Percentiles rank a stretch among this genome's conserved stretches.
These are phyloP conservation scores for Terrapene triunguis DNA, from an alignment of 2,113 vertebrate species.

Conservation along the genomic window DNA sequence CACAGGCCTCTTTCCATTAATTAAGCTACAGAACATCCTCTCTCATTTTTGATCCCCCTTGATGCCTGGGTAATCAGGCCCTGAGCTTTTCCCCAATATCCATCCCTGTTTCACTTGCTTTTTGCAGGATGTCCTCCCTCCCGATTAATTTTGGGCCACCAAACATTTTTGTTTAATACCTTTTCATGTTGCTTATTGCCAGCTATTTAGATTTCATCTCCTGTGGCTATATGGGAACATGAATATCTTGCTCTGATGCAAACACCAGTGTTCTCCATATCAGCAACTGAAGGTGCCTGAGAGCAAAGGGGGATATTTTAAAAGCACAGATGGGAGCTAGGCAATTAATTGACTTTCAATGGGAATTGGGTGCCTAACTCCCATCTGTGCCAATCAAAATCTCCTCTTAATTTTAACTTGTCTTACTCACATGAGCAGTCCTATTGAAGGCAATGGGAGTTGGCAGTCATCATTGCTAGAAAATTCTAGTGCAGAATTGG, in stretches of 20 bases:
- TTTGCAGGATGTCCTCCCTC: slow-evolving; percentile 31
- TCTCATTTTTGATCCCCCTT: slow-evolving; percentile 28
- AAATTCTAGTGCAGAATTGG: background rate
- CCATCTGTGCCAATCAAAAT: slow-evolving; percentile 8
- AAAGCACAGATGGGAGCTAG: slow-evolving; percentile 63
- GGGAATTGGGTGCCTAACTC: slow-evolving; percentile 41
- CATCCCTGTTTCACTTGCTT: slow-evolving; percentile 37
- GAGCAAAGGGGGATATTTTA: slow-evolving; percentile 59
- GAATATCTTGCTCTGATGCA: slow-evolving; percentile 55
- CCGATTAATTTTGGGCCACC: slow-evolving; percentile 11
- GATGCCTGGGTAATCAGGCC: slow-evolving; percentile 53
- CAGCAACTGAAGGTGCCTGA: slow-evolving; percentile 44
- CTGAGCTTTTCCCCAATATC: slow-evolving; percentile 55
- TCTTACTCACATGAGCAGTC: background rate
- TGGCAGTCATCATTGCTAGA: background rate
- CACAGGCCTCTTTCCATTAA: slow-evolving; percentile 73
- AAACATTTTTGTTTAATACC: background rate
- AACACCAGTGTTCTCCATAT: background rate
- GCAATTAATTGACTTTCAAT: slow-evolving; percentile 17
- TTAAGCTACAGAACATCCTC: slow-evolving; percentile 63
- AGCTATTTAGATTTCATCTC: slow-evolving; percentile 56
- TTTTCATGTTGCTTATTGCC: background rate
- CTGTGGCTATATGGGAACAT: slow-evolving; percentile 26
- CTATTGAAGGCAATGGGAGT: slow-evolving; percentile 3
- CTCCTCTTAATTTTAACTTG: background rate